Base-by-base conservation (phyloP, 1,140 invertebrate genomes). In the Danaus plexippus region DNA sequence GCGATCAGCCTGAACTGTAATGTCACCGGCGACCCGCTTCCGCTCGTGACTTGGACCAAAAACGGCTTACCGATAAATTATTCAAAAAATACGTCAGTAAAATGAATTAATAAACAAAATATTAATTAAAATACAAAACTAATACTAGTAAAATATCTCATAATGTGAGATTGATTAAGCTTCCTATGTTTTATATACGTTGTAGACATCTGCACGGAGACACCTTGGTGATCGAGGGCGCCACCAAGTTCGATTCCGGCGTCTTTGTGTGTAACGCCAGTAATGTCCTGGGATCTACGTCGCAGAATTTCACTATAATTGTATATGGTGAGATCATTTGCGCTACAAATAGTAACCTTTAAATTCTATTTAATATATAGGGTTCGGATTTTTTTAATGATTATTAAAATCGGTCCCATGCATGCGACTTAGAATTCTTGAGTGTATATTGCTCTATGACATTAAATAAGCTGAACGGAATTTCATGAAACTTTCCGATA, bases 31-130 rank as follows among this genome's bases (percentile, higher is more conserved):
- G 63, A 63, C 6, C 87, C 85, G 0, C 73, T 64, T 11, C 87
- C 87, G 1, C 63, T 78, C 1, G 62, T 82, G 1, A 67, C 77
- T 5, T 88, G 87, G 87, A 76, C 67, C 9, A 85, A 85, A 57
- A 68, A 83, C 43, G 60, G 53, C 0, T 59, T 54, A 10, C 77
- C 82, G 6, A 43, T 87, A 1, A 64, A 56, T 9, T 85, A 67
- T 53, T 72, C 77, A 13, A 71, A 68, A 18, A 71, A 74, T 18
- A 48, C 86, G 85, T 87, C 59, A 73, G 79, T 74, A 18, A 47
- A n/a, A 11, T 10, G 11, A 9, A 10, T 15, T 12, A 12, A 9
- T 9, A 15, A 47, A 12, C 45, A n/a, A n/a, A n/a, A n/a, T n/a
- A n/a, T n/a, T n/a, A n/a, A n/a, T n/a, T 13, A 12, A 11, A 47